These are phyloP conservation scores for Arrhopalites spinosus DNA, from an alignment of 2,888 invertebrate species.

Conservation along the genomic window DNA sequence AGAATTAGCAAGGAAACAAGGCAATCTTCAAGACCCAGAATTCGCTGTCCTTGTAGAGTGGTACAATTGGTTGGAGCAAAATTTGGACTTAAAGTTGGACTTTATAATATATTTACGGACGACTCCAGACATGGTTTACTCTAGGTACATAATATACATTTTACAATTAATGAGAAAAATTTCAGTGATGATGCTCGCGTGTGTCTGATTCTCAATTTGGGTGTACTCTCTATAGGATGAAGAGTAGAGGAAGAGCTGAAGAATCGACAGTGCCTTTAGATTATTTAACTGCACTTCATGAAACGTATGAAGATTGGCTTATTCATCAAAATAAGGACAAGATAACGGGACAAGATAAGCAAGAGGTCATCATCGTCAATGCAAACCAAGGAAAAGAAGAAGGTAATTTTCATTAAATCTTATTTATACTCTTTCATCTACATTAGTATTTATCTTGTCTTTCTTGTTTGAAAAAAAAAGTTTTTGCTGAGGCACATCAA, in stretches of 20 bases:
- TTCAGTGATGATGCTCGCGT: too few species aligned
- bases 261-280: constrained; percentile 60
- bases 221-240: too few species aligned
- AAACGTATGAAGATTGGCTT: constrained; percentile 63
- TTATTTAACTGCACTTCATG: constrained; percentile 59
- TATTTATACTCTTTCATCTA: too few species aligned
- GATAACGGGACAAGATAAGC: constrained; percentile 8
- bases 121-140: constrained; percentile 60
- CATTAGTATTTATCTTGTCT: too few species aligned
- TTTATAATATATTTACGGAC: constrained; percentile 63
- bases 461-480: too few species aligned
- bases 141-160: constrained; percentile 36
- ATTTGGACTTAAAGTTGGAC: constrained; percentile 61
- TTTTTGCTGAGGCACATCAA: constrained; percentile 20
- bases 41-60: constrained; percentile 62
- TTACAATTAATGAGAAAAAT: too few species aligned
- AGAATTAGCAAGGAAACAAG: constrained; percentile 61
- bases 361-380: constrained; percentile 50
- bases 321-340: constrained; percentile 48
- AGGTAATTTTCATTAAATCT: too few species aligned
- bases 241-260: constrained; percentile 60
- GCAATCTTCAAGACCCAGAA: constrained; percentile 61
- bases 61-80: constrained; percentile 61
- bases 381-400: constrained; percentile 50
- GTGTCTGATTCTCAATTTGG: too few species aligned